Conservation (phyloP, 2,113 vertebrate genomes). For the Empidonax alnorum region DNA sequence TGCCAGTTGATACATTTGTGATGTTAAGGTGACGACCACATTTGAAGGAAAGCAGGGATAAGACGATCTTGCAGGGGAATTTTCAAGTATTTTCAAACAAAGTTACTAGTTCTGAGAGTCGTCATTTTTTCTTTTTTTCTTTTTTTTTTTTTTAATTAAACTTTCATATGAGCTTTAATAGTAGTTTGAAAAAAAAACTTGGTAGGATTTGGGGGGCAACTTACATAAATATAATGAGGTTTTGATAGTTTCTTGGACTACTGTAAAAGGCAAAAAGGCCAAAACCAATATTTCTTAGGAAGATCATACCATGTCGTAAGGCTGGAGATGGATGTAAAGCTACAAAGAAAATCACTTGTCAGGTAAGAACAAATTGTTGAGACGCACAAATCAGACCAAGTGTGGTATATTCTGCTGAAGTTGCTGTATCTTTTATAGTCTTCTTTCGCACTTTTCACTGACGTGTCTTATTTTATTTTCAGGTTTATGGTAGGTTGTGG, state of each 20-base stretch:
- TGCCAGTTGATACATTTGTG: not conserved
- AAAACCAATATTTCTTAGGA: not conserved
- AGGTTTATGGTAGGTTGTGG: conserved; percentile 99
- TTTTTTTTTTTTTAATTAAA: not conserved
- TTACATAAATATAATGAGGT: not conserved
- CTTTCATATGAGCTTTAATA: not conserved
- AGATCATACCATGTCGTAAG: conserved; percentile 56
- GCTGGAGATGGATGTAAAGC: conserved; percentile 68
- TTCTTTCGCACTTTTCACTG: not conserved
- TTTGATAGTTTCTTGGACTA: conserved; percentile 31
- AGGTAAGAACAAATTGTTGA: not conserved
- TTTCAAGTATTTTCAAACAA: not conserved
- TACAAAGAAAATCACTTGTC: not conserved
- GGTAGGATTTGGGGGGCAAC: not conserved
- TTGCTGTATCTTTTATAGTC: not conserved
- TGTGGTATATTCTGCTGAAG: not conserved
- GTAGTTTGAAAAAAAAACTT: not conserved
- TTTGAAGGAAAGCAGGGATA: not conserved
- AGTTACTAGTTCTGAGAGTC: not conserved
- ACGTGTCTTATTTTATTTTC: not conserved
- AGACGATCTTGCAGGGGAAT: not conserved
- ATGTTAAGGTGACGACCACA: not conserved
- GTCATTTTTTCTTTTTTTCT: not conserved
- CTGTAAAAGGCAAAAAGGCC: not conserved
- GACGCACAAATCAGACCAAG: not conserved